Conservation (phyloP, 1,140 invertebrate genomes). For the Apis florea region DNA sequence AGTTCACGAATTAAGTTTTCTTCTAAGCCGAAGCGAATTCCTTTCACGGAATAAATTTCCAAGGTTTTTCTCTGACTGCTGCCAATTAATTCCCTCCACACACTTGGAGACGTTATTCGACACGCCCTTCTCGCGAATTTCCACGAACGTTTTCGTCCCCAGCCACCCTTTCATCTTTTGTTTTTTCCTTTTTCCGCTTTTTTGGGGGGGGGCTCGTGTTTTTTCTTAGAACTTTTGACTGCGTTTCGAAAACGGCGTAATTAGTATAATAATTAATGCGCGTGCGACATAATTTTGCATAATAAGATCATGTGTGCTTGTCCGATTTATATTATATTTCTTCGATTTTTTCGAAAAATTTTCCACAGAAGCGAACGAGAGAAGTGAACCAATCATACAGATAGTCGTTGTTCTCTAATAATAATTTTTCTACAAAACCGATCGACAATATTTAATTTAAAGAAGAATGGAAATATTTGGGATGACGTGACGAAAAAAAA, state of each 20-base stretch:
- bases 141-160: neutral
- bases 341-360: too few species aligned
- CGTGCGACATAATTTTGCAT: neutral
- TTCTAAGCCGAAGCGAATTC: neutral
- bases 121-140: neutral
- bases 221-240: too few species aligned
- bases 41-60: neutral
- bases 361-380: too few species aligned
- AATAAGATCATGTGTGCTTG: neutral
- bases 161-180: neutral
- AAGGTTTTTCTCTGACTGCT: too few species aligned
- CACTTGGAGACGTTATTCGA: neutral
- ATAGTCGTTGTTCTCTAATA: too few species aligned
- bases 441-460: too few species aligned
- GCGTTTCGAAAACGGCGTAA: neutral
- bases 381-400: too few species aligned
- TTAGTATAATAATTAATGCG: conserved; percentile 35
- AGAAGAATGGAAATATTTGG: too few species aligned
- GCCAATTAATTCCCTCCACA: neutral
- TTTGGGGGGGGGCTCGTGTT: too few species aligned
- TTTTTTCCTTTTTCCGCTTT: neutral
- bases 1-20: conserved; percentile 30
- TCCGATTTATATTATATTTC: neutral
- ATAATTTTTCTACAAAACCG: too few species aligned
- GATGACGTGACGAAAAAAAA: too few species aligned